Base-by-base conservation (phyloP, 2,888 invertebrate species). In the Drosophila meridionalis region DNA sequence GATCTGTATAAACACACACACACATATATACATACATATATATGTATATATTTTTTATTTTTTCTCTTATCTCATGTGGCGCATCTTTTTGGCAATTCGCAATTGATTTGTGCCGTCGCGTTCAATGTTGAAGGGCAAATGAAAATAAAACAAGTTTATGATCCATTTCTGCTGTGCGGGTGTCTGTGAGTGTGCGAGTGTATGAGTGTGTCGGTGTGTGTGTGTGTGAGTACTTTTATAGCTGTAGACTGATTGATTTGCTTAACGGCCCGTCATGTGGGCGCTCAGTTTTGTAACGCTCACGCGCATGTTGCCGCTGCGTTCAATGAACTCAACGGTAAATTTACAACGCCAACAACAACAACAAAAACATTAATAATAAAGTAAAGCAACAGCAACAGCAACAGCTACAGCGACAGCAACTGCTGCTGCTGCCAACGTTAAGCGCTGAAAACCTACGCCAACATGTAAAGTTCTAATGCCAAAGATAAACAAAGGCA, bases 401-500 rank as follows among this genome's bases (percentile, higher is more conserved):
- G 62, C 67, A 75, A 61, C 67, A 64, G 52, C 53, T 47, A 61
- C 74, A 64, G 62, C 67, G 72, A 67, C 58, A 73, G 20, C 56
- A 45, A 42, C 71, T 52, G 34, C 50, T 48, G 14, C 14, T 63
- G 72, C 77, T 71, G 48, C 57, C 78, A 60, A 42, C 50, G 60
- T 63, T 52, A 67, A 63, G 30, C 50, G 66, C 66, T 30, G 28
- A 62, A 73, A 82, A 82, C 90, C 88, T 90, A 91, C 91, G 89
- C 90, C 87, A 91, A 90, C 87, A 89, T 88, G 88, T 91, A 91
- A 88, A 89, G 87, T 91, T 87, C 89, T 88, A 91, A 86, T 55
- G 87, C 78, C 65, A 91, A 91, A 91, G 87, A 90, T 89, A 88
- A 89, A 88, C 82, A 84, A 78, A 80, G 69, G 67, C 69, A 70